phyloP scores from a whole-genome alignment of 2,888 invertebrate species.

The Acrobasis suavella region DNA sequence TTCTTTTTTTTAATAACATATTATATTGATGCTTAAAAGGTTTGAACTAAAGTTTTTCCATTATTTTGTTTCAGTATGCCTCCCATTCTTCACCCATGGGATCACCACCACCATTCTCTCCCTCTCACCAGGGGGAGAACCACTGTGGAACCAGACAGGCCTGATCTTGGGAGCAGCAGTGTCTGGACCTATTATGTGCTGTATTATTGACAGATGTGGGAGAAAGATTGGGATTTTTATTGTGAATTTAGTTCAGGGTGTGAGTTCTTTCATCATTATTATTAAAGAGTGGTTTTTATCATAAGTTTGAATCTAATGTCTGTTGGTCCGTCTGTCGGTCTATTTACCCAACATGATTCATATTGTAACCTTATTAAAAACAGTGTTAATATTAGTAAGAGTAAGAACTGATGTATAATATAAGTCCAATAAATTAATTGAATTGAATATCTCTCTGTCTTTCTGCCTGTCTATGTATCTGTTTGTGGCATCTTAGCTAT shows the following conservation, averaged over 20 bases:
- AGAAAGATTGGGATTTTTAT: conserved; percentile 56
- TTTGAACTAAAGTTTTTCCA: too few relatives aligned
- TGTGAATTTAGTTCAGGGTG: conserved; percentile 64
- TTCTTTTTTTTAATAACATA: too few relatives aligned
- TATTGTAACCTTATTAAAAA: too few relatives aligned
- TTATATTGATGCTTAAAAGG: too few relatives aligned
- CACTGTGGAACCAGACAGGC: conserved; percentile 60
- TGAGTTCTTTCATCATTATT: conserved; percentile 40
- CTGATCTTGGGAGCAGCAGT: conserved; percentile 49
- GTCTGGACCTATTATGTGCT: conserved; percentile 52
- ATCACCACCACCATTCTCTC: conserved; percentile 56
- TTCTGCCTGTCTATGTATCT: too few relatives aligned
- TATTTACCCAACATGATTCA: too few relatives aligned
- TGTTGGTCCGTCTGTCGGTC: neutral
- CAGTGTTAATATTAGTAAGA: too few relatives aligned
- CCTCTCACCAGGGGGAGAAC: conserved; percentile 38
- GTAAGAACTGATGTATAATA: too few relatives aligned
- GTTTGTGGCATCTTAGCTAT: too few relatives aligned
- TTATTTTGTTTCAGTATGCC: conserved; percentile 55
- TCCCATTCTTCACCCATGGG: conserved; percentile 71
- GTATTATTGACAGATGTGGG: conserved; percentile 51
- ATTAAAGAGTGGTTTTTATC: too few relatives aligned
- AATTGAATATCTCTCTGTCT: too few relatives aligned
- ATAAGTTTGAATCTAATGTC: neutral
- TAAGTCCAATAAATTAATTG: too few relatives aligned